A percentile compares a stretch with the other conserved stretches of the same genome.
Conservation (phyloP, 2,888 invertebrate species). For the Phymatocera aterrima region DNA sequence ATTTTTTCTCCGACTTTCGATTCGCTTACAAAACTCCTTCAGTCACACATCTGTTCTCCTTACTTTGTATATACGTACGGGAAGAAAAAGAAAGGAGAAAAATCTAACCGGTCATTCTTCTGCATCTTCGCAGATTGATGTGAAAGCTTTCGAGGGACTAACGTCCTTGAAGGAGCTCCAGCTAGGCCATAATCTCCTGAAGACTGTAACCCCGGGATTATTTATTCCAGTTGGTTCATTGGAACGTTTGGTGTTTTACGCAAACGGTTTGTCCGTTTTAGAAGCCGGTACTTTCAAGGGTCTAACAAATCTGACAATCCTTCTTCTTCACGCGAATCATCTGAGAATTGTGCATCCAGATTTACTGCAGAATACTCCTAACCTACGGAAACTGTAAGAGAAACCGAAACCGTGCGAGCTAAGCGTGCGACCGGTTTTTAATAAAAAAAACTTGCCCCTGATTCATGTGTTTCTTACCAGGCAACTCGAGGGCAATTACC, state of each 20-base stretch:
- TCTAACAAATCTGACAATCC: conserved; percentile 80
- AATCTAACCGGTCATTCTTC: neutral
- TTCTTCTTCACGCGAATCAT: conserved; percentile 85
- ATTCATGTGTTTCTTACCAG: conserved; percentile 74
- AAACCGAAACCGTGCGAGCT: neutral
- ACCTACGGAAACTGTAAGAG: conserved; percentile 84
- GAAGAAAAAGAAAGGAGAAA: neutral
- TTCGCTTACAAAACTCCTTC: neutral
- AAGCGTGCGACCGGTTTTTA: neutral
- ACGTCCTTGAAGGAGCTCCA: conserved; percentile 79
- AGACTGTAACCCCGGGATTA: conserved; percentile 77
- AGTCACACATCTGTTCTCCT: neutral
- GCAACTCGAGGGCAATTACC: conserved; percentile 85
- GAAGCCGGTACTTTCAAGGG: conserved; percentile 80
- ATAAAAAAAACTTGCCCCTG: neutral
- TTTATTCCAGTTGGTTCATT: conserved; percentile 79
- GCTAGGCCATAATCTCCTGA: conserved; percentile 82
- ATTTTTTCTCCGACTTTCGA: conserved; percentile 7
- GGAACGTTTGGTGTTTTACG: conserved; percentile 83
- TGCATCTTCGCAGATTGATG: conserved; percentile 60
- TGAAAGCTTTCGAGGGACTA: conserved; percentile 61
- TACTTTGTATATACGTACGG: neutral
- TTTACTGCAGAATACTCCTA: conserved; percentile 80
- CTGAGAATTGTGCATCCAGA: conserved; percentile 80
- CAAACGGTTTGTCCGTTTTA: conserved; percentile 82